Evolutionary conservation across 2,113 vertebrate genomes (phyloP).

Genomic region (Garra rufa): DNA sequence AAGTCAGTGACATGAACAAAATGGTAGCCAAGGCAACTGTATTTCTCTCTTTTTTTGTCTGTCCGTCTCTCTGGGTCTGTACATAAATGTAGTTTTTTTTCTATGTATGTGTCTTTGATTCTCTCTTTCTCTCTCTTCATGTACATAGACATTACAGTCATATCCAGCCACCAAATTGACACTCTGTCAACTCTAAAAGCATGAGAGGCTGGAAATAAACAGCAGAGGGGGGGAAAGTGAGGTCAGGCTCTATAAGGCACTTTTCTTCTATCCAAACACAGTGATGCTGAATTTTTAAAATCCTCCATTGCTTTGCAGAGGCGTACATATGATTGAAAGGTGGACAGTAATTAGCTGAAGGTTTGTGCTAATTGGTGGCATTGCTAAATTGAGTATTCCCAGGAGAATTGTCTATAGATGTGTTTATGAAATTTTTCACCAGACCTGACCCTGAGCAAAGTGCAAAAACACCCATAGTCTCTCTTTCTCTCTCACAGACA

Average conservation of each 20-base stretch:
- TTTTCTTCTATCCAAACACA: not conserved
- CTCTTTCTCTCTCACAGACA: conserved; percentile 1
- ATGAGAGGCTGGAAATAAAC: not conserved
- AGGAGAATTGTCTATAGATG: not conserved
- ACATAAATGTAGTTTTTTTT: not conserved
- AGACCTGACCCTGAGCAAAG: conserved; percentile 39
- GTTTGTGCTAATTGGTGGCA: not conserved
- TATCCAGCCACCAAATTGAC: not conserved
- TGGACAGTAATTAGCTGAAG: not conserved
- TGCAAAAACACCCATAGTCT: conserved; percentile 50
- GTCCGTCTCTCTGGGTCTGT: conserved; percentile 9
- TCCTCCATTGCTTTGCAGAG: not conserved
- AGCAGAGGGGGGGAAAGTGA: not conserved
- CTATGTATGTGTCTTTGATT: conserved; percentile 3
- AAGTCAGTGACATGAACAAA: conserved; percentile 42
- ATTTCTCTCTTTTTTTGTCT: conserved; percentile 56
- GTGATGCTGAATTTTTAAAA: not conserved
- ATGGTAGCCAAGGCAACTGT: conserved; percentile 59
- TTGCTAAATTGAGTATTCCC: not conserved
- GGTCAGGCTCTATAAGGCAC: not conserved
- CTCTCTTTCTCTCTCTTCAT: conserved; percentile 8
- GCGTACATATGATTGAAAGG: not conserved
- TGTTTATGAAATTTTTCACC: conserved; percentile 26
- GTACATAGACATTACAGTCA: not conserved
- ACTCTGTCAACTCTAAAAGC: not conserved